Conservation (phyloP, 2,113 vertebrate species). For the Lophochroa leadbeateri region DNA sequence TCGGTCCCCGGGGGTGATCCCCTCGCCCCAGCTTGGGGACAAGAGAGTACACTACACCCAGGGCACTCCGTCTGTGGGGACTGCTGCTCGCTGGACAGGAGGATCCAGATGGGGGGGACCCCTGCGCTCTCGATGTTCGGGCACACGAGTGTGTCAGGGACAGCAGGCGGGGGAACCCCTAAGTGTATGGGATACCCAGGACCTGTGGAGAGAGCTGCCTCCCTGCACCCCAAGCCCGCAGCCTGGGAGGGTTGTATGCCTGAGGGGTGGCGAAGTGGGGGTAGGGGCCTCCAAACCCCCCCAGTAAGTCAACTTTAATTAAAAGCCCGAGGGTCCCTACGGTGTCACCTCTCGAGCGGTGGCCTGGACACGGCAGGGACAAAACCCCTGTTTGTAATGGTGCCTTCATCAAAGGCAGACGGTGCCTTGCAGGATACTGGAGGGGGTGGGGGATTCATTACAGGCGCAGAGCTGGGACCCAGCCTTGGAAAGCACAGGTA, state of each 20-base stretch:
- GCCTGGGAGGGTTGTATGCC: neutral
- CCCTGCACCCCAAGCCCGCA: neutral
- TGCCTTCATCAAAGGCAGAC: conserved; percentile 58
- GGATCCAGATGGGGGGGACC: neutral
- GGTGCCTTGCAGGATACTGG: conserved; percentile 13
- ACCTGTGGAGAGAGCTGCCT: neutral
- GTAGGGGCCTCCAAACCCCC: neutral
- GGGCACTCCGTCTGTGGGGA: neutral
- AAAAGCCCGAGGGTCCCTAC: conserved; percentile 23
- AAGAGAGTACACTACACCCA: neutral
- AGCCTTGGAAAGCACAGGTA: conserved; percentile 69
- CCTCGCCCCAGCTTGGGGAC: neutral
- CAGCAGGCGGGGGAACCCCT: neutral
- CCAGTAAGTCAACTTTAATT: conserved; percentile 65
- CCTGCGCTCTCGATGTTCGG: fast-evolving
- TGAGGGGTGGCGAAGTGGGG: neutral
- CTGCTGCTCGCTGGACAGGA: neutral
- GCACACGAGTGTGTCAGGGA: fast-evolving
- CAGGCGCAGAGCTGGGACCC: conserved; percentile 59
- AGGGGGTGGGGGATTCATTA: conserved; percentile 64
- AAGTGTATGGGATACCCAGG: neutral
- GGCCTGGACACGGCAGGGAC: neutral
- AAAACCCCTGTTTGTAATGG: conserved; percentile 50
- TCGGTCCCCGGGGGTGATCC: neutral
- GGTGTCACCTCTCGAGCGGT: neutral